Conservation (phyloP, 2,797 vertebrate species). For the Jordanella pulchra region DNA sequence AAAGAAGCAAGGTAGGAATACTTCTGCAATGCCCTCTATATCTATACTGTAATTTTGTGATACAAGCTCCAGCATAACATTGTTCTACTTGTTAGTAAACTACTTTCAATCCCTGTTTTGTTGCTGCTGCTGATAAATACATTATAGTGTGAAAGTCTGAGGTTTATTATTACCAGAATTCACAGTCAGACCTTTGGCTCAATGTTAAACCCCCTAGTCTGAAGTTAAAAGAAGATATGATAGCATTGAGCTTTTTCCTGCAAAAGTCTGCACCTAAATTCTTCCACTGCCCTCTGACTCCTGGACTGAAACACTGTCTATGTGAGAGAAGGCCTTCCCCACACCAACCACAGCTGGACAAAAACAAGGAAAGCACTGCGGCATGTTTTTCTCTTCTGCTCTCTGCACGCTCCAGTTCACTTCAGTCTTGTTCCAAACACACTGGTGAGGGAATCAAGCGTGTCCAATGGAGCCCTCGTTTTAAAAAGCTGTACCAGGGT, state of each 20-base stretch:
- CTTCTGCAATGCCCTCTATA: not conserved
- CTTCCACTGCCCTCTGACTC: slow-evolving; percentile 41
- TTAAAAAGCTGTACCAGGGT: slow-evolving; percentile 33
- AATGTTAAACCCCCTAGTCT: not conserved
- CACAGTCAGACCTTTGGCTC: slow-evolving; percentile 15
- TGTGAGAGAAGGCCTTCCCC: slow-evolving; percentile 39
- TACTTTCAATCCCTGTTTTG: slow-evolving; percentile 3
- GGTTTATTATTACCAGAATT: not conserved
- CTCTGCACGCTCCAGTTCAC: slow-evolving; percentile 8
- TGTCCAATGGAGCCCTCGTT: slow-evolving; percentile 47
- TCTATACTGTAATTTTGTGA: not conserved
- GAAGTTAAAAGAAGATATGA: slow-evolving; percentile 24
- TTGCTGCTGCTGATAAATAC: slow-evolving; percentile 4
- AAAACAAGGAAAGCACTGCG: slow-evolving; percentile 63
- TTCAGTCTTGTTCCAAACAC: not conserved
- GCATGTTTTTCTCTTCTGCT: slow-evolving; percentile 19
- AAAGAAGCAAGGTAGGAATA: not conserved
- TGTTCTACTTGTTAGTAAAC: slow-evolving; percentile 6
- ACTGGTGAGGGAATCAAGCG: slow-evolving; percentile 14
- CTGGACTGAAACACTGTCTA: slow-evolving; percentile 41
- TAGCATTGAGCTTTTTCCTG: slow-evolving; percentile 46
- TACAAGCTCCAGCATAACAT: not conserved
- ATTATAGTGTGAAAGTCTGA: not conserved
- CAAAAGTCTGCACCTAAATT: slow-evolving; percentile 17
- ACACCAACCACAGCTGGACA: slow-evolving; percentile 53